Conservation (phyloP, 2,113 vertebrate species). For the Blennius ocellaris region DNA sequence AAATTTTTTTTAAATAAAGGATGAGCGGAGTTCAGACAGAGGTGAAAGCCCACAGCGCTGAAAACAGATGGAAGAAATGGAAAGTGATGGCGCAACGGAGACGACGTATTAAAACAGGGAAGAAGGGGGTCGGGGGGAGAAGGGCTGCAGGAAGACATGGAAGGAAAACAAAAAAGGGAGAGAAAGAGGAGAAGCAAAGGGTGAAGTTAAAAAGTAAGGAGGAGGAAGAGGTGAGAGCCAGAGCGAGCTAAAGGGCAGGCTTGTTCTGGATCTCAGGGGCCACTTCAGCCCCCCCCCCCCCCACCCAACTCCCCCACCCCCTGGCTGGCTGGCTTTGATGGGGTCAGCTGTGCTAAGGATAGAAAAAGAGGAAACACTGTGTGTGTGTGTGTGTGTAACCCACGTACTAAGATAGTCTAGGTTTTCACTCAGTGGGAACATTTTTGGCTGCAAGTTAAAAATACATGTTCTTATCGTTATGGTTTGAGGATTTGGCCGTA, state of each 20-base stretch:
- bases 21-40: slow-evolving; percentile 32
- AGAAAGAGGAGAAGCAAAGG: not conserved
- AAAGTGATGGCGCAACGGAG: slow-evolving; percentile 10
- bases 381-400: slow-evolving; percentile 5
- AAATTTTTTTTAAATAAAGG: slow-evolving; percentile 16
- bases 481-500: not conserved
- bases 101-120: slow-evolving; percentile 43
- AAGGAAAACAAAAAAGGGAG: slow-evolving; percentile 26
- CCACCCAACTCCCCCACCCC: slow-evolving; percentile 70
- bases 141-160: slow-evolving; percentile 1
- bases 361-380: not conserved
- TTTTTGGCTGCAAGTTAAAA: not conserved
- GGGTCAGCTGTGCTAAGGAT: slow-evolving; percentile 24
- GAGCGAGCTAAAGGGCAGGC: slow-evolving; percentile 58
- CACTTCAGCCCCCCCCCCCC: slow-evolving; percentile 69
- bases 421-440: slow-evolving; percentile 15
- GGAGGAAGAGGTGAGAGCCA: slow-evolving; percentile 56
- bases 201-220: not conserved
- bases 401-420: slow-evolving; percentile 2
- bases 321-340: slow-evolving; percentile 64
- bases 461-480: not conserved
- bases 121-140: slow-evolving; percentile 30
- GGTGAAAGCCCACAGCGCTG: slow-evolving; percentile 23
- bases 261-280: slow-evolving; percentile 72
- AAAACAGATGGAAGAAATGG: slow-evolving; percentile 8